Base-by-base conservation (phyloP, 2,888 invertebrate genomes). In the Mythimna impura region DNA sequence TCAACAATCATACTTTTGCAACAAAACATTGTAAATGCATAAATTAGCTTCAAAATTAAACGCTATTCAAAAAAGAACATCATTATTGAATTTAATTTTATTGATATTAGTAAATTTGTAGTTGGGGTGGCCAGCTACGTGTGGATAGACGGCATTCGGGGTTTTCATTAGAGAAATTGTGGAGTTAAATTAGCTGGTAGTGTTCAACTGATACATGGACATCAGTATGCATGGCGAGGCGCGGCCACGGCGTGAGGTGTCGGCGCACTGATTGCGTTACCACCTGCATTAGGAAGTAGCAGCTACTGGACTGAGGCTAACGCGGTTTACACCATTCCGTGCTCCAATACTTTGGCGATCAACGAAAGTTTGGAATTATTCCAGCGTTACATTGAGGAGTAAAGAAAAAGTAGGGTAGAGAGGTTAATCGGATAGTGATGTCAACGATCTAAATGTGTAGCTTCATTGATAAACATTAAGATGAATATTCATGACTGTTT, bases 241-340 rank as follows among this genome's bases (percentile, higher is more conserved):
- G 17, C 67, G 63, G 72, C 66, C 62, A 73, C 72, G 73, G 75
- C 58, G 79, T 74, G 85, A 88, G 88, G 90, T 88, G 89, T 90
- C 87, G 82, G 84, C 78, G 84, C 84, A 87, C 86, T 92, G 90
- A 93, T 92, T 91, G 87, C 82, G 83, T 91, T 86, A 82, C 85
- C 83, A 82, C 75, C 78, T 82, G 85, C 77, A 85, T 87, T 88
- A 83, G 73, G 77, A 81, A 82, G 82, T 78, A 83, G 69, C 9
- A 66, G 66, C 75, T 57, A 60, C 64, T 61, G 75, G 70, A 68
- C 76, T 63, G 68, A 61, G 68, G 47, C 47, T 81, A 82, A 83
- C 73, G 57, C 73, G 65, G 75, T 77, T 80, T 64, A 61, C 50
- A 71, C 68, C 50, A 67, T 40, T 61, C 43, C 14, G 57, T 64